Percentiles rank a stretch among this genome's conserved stretches.
phyloP scores from a whole-genome alignment of 92 coral and sea anemone genomes.

The Umimayanthus kanabou region DNA sequence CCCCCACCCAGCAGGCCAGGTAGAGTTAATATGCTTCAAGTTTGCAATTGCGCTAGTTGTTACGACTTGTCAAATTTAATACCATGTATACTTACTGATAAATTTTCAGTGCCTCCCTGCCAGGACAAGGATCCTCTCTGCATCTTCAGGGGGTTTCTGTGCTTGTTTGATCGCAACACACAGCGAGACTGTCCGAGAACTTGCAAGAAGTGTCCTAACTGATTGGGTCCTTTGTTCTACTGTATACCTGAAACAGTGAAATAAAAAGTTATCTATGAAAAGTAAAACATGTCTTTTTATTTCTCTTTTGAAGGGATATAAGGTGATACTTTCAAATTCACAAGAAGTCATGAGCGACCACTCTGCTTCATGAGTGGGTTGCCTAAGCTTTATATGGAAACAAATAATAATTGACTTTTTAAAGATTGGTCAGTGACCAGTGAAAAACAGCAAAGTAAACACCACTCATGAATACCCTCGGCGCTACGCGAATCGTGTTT shows the following conservation, averaged over 20 bases:
- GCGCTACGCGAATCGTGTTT: too few species aligned
- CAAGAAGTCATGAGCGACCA: too few species aligned
- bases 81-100: background rate
- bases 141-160: background rate
- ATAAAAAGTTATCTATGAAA: background rate
- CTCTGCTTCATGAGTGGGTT: too few species aligned
- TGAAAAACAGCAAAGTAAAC: too few species aligned
- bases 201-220: constrained; percentile 16
- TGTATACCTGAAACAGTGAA: background rate
- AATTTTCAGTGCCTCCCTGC: background rate
- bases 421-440: too few species aligned
- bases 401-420: too few species aligned
- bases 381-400: too few species aligned
- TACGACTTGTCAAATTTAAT: background rate
- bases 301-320: too few species aligned
- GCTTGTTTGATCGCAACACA: background rate
- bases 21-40: background rate
- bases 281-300: background rate
- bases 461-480: too few species aligned
- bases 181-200: constrained; percentile 20
- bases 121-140: constrained; percentile 16
- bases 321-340: too few species aligned
- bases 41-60: background rate
- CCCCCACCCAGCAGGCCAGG: background rate
- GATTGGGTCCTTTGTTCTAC: background rate